Evolutionary conservation across 2,797 vertebrate genomes (phyloP).

Genomic region (Cichlasoma orientale): DNA sequence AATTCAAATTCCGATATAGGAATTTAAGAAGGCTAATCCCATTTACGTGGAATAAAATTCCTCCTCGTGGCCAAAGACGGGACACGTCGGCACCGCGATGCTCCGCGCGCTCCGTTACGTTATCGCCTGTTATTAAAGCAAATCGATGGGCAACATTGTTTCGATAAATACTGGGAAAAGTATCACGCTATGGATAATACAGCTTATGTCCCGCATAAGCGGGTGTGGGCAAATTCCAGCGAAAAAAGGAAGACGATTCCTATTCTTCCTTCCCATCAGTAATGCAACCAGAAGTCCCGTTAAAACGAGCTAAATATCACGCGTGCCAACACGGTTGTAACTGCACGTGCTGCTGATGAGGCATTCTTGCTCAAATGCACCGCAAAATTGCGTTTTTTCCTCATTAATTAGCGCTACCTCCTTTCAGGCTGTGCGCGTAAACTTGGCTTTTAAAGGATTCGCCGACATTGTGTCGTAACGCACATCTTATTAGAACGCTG

Average conservation of each 20-base stretch:
- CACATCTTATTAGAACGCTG: too few species aligned
- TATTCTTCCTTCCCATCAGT: not conserved
- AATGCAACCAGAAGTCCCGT: not conserved
- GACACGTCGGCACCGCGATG: slow-evolving; percentile 13
- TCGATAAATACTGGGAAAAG: not conserved
- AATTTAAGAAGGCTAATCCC: not conserved
- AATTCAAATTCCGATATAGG: not conserved
- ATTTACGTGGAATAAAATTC: not conserved
- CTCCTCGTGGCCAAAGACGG: slow-evolving; percentile 43
- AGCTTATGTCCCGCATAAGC: not conserved
- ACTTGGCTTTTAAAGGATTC: not conserved
- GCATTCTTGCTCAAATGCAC: not conserved
- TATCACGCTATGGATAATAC: not conserved
- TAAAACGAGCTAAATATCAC: not conserved
- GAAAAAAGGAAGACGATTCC: not conserved
- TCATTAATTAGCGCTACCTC: not conserved
- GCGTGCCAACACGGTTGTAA: not conserved
- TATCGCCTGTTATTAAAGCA: not conserved
- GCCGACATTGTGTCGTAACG: accelerated
- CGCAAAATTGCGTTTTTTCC: not conserved
- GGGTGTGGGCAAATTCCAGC: not conserved
- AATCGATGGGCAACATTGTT: not conserved
- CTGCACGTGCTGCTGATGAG: not conserved
- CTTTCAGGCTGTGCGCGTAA: slow-evolving; percentile 23
- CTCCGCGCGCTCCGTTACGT: not conserved